A percentile compares a stretch with the other conserved stretches of the same genome.
phyloP scores from a whole-genome alignment of 2,888 invertebrate species.

The Dasysyrphus tricinctus region DNA sequence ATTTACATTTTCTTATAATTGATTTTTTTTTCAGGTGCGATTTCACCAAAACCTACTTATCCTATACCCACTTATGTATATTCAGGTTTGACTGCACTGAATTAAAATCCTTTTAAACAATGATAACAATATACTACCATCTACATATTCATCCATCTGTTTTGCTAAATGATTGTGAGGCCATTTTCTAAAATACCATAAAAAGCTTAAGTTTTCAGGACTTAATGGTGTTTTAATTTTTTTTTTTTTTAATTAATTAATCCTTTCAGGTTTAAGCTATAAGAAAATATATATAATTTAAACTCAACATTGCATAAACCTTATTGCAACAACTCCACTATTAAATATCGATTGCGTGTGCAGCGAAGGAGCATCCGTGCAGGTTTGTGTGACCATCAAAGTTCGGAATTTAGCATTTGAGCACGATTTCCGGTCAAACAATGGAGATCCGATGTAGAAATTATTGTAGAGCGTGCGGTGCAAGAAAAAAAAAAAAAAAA shows the following conservation, averaged over 20 bases:
- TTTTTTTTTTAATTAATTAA: background rate
- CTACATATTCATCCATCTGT: too few species aligned
- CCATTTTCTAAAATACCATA: background rate
- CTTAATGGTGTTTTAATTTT: background rate
- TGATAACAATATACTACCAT: too few species aligned
- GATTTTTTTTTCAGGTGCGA: too few species aligned
- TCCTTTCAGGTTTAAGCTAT: background rate
- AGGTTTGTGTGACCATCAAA: constrained; percentile 54
- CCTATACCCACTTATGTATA: too few species aligned
- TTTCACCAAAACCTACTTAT: too few species aligned
- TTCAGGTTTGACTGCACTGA: too few species aligned
- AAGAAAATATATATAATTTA: background rate
- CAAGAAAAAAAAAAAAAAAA: constrained; percentile 45
- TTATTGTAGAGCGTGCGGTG: constrained; percentile 50
- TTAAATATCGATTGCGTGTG: constrained; percentile 59
- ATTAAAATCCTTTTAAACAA: too few species aligned
- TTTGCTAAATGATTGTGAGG: too few species aligned
- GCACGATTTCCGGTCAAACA: constrained; percentile 73
- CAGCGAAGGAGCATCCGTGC: constrained; percentile 40
- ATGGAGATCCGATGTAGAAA: constrained; percentile 62
- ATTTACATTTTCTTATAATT: too few species aligned
- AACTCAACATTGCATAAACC: constrained; percentile 1
- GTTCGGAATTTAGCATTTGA: constrained; percentile 68
- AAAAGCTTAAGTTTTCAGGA: background rate
- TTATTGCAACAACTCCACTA: constrained; percentile 41